Base-by-base conservation (phyloP, 2,113 vertebrate genomes). In the Laticauda laticaudata region DNA sequence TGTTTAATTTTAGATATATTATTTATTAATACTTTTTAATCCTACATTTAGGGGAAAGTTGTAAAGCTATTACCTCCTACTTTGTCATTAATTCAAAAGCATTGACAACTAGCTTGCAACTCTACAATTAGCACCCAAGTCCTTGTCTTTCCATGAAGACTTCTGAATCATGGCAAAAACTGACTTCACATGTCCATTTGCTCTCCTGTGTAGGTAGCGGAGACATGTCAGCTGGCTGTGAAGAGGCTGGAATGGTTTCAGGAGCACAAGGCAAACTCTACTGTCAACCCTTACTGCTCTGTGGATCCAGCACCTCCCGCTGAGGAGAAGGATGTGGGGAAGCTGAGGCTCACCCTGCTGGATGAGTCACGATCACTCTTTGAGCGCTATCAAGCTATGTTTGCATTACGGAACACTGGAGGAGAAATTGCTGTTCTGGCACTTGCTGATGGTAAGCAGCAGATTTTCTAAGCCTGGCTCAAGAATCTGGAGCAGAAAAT, bases 351-450 rank as follows among this genome's bases (percentile, higher is more conserved):
- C 0, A 48, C 21, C 4, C 97, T 99, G 23, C 93, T 99, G 96
- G 97, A 99, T 0, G 98, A 99, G 91, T 95, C 95, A 0, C 93
- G 91, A 88, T 94, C 98, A 0, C 98, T 99, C 7, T 99, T 99
- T 0, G 98, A 99, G 0, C 98, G 99, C 2, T 99, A 99, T 97
- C 96, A 98, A 0, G 99, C 99, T 91, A 99, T 99, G 99, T 99
- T 99, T 21, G 98, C 99, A 0, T 97, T 99, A 75, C 97, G 99
- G 0, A 98, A 99, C 12, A 75, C 97, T 0, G 98, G 99, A 2
- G 97, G 96, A 1, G 93, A 97, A 92, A 98, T 98, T 86, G 99
- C 99, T 0, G 99, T 98, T 81, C 97, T 99, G 91, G 99, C 98
- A 0, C 97, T 99, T 69, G 98, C 98, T 0, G 99, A 99, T 0